Evolutionary conservation across 2,797 vertebrate species (phyloP).

Genomic region (Myotis planiceps): DNA sequence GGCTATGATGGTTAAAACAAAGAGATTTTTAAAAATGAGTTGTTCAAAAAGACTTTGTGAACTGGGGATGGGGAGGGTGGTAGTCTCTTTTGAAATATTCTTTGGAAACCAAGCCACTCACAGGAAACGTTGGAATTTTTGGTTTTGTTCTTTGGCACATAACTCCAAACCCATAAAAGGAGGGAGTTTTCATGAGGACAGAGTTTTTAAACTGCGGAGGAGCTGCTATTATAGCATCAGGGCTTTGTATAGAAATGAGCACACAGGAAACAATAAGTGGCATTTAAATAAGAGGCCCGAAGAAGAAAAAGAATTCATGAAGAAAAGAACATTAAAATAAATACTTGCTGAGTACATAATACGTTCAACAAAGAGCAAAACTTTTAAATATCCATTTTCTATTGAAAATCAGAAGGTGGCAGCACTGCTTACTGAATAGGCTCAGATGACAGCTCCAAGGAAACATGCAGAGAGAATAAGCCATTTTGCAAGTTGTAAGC

Average conservation of each 20-base stretch:
- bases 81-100: background rate
- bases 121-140: background rate
- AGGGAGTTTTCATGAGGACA: background rate
- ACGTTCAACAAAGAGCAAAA: background rate
- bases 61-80: background rate
- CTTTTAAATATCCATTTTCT: constrained; percentile 55
- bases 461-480: constrained; percentile 57
- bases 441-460: fast-evolving
- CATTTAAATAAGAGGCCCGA: constrained; percentile 23
- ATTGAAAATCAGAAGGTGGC: constrained; percentile 85
- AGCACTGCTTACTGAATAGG: constrained; percentile 81
- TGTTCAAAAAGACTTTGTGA: background rate
- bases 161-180: background rate
- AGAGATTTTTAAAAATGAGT: background rate
- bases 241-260: constrained; percentile 41
- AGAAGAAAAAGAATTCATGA: background rate
- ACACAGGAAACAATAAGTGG: constrained; percentile 1
- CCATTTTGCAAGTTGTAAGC: constrained; percentile 55
- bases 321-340: constrained; percentile 51
- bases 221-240: constrained; percentile 13
- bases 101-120: constrained; percentile 41
- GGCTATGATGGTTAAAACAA: constrained; percentile 35
- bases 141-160: constrained; percentile 21
- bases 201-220: background rate
- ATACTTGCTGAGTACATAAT: background rate